Evolutionary conservation across 2,888 invertebrate genomes (phyloP).

Genomic region (Spatulosminthurus flaviceps): DNA sequence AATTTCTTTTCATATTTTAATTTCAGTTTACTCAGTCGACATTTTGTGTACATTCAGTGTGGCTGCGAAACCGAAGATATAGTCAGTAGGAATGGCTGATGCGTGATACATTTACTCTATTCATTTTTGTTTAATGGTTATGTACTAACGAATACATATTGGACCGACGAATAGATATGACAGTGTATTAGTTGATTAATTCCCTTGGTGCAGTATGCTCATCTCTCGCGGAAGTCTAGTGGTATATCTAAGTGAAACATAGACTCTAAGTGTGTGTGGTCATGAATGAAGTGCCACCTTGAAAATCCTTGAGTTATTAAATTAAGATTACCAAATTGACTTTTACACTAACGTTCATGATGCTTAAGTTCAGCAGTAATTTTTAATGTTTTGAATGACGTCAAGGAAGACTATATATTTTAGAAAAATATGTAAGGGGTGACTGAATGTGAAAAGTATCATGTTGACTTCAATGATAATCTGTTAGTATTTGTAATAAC

Average conservation of each 20-base stretch:
- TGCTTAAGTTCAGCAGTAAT: neutral
- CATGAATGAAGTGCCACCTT: neutral
- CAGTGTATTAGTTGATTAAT: neutral
- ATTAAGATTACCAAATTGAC: neutral
- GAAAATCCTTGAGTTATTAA: neutral
- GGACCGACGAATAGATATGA: too few species aligned
- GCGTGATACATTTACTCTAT: too few species aligned
- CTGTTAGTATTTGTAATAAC: neutral
- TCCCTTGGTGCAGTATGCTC: neutral
- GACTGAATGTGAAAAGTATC: slow-evolving; percentile 9
- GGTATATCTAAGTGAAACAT: neutral
- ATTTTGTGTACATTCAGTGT: too few species aligned
- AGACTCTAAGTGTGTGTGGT: neutral
- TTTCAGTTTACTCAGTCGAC: too few species aligned
- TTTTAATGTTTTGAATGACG: neutral
- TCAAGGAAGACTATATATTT: neutral
- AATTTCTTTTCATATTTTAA: neutral
- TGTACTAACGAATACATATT: too few species aligned
- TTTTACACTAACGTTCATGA: neutral
- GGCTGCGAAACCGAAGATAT: too few species aligned
- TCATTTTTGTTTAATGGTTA: too few species aligned
- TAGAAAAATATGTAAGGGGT: neutral
- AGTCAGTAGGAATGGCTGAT: too few species aligned
- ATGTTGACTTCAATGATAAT: neutral
- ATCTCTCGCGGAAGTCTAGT: neutral